Evolutionary conservation across 2,797 vertebrate genomes (phyloP).

Genomic region (Chaenodraco wilsoni): DNA sequence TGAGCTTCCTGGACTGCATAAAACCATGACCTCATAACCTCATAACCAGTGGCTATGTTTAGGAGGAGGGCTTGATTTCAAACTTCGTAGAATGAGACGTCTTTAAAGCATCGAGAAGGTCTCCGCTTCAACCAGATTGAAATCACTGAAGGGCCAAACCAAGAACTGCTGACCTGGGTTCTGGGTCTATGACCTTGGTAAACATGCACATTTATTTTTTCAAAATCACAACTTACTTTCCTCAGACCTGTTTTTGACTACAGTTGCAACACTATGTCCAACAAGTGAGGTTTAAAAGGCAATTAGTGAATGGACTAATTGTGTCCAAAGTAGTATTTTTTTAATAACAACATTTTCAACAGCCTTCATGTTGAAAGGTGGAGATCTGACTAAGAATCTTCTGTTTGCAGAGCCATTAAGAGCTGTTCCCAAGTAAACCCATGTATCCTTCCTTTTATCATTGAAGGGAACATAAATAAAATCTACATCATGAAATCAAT

Average conservation of each 20-base stretch:
- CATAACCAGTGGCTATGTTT: background rate
- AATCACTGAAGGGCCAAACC: background rate
- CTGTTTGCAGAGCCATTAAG: background rate
- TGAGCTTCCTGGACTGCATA: background rate
- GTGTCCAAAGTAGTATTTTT: background rate
- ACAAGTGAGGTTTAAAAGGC: background rate
- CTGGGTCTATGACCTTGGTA: background rate
- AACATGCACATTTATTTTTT: background rate
- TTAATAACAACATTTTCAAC: background rate
- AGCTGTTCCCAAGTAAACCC: background rate
- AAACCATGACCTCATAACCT: conserved; percentile 2
- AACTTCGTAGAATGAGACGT: background rate
- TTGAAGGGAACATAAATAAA: background rate
- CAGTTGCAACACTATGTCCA: background rate
- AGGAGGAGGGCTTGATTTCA: background rate
- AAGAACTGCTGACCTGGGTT: background rate
- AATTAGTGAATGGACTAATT: background rate
- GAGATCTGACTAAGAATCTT: background rate
- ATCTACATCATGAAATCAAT: background rate
- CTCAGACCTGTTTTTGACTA: too few species aligned
- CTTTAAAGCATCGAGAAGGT: background rate
- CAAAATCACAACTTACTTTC: background rate
- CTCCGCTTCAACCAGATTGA: conserved; percentile 9
- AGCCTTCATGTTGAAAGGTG: background rate
- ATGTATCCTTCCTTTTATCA: background rate